Base-by-base conservation (phyloP, 2,888 invertebrate genomes). In the Drosophila sordidula region DNA sequence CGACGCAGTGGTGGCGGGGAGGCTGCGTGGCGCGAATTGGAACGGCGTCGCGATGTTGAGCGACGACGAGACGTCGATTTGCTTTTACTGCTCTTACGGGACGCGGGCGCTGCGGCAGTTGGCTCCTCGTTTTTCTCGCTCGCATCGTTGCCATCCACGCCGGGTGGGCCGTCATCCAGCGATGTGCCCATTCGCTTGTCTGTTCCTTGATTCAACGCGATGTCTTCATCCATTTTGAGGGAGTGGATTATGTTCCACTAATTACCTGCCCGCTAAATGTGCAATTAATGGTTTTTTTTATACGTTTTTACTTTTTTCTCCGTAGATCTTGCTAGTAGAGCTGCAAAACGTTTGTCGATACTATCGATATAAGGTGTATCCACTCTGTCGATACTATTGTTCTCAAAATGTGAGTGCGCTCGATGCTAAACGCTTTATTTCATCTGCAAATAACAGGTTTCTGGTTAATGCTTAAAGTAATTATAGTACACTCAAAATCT, bases 141-240 rank as follows among this genome's bases (percentile, higher is more conserved):
- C 34, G 67, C 75, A 75, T 90, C 91, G 50, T 72, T 83, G 52
- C 69, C 75, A 18, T 92, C 92, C 6, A 89, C 90, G 34, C 92
- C 92, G 55, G 92, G 92, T 14, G 92, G 91, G 4, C 91, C 91
- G 87, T 90, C 57, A 91, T 89, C 78, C 11, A 78, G 85, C 8
- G 81, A 78, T 14, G 78, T 89, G 2, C 85, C 90, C 44, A 91
- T 69, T 3, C 91, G 90, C 9, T 90, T 83, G 50, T 91, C 92
- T 4, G 80, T 52, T 6, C 87, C 86, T 59, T 90, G 91, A 67
- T 89, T 90, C 12, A 90, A 65, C 52, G 81, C 81, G 46, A 87
- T 75, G 16, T 90, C 90, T 47, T 90, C 92, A 47, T 92, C 92
- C 92, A 92, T 92, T 50, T 76, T 22, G 12, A 29, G n/a, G 16